These are phyloP conservation scores for Drosophila asahinai DNA, from an alignment of 1,140 invertebrate genomes.

Conservation along the genomic window DNA sequence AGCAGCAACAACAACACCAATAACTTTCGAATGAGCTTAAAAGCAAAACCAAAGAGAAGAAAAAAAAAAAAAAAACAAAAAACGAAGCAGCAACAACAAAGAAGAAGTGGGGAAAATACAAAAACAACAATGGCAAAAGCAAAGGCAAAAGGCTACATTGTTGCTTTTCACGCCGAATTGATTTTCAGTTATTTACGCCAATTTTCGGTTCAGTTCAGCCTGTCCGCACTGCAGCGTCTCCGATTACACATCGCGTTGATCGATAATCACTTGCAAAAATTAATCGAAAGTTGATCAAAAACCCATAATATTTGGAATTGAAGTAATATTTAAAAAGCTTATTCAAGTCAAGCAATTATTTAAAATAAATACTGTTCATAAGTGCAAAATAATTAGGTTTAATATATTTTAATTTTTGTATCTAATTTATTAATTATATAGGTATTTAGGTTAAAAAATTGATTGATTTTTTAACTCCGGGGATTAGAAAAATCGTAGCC, in stretches of 20 bases:
- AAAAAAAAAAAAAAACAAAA: background rate
- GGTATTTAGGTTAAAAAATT: no score
- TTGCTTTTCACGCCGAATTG: slow-evolving; percentile 75
- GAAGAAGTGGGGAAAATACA: slow-evolving; percentile 16
- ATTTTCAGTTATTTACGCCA: slow-evolving; percentile 79
- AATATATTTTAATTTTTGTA: no score
- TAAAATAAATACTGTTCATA: no score
- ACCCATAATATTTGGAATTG: background rate
- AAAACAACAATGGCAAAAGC: slow-evolving; percentile 7
- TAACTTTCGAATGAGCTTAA: slow-evolving; percentile 79
- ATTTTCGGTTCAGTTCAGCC: slow-evolving; percentile 45
- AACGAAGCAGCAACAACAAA: background rate
- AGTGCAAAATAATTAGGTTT: no score
- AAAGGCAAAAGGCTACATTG: slow-evolving; percentile 29
- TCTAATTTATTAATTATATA: no score
- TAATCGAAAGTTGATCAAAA: background rate
- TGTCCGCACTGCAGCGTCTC: slow-evolving; percentile 47
- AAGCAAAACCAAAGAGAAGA: slow-evolving; percentile 37
- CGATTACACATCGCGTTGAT: slow-evolving; percentile 30
- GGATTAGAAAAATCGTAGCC: no score
- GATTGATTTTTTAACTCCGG: no score
- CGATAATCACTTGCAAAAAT: slow-evolving; percentile 20
- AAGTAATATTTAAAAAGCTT: background rate
- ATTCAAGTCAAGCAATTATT: background rate
- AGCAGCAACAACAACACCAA: slow-evolving; percentile 33